Evolutionary conservation across 2,113 vertebrate genomes (phyloP).

Genomic region (Haemorhous mexicanus): DNA sequence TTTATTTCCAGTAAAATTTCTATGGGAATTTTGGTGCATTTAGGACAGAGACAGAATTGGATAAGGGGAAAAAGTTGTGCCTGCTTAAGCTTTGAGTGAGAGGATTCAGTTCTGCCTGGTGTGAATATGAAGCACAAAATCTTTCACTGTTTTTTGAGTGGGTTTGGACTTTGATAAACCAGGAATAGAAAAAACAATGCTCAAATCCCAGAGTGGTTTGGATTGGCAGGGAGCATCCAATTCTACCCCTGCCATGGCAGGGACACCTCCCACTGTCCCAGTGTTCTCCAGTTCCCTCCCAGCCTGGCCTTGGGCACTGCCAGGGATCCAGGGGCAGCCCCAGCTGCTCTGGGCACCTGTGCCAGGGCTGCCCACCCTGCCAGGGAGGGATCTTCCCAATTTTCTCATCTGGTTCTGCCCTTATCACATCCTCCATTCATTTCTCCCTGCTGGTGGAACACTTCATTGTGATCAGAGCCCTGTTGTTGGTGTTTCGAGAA

Average conservation of each 20-base stretch:
- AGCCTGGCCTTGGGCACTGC: not conserved
- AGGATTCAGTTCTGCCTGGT: not conserved
- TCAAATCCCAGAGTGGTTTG: not conserved
- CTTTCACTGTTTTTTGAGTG: rapidly evolving
- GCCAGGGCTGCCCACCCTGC: rapidly evolving
- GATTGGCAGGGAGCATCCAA: not conserved
- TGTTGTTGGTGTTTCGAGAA: not conserved
- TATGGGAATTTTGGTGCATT: rapidly evolving
- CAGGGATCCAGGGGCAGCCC: not conserved
- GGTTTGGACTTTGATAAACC: not conserved
- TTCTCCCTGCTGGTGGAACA: not conserved
- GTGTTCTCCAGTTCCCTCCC: not conserved
- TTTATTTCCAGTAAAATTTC: not conserved
- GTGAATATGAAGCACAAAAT: not conserved
- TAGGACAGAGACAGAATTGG: rapidly evolving
- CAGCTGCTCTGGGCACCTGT: not conserved
- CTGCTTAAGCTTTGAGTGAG: not conserved
- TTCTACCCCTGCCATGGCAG: not conserved
- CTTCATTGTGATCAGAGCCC: not conserved
- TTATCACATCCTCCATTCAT: not conserved
- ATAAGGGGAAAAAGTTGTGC: not conserved
- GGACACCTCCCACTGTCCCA: not conserved
- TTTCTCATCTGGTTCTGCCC: not conserved
- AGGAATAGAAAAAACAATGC: too few species aligned
- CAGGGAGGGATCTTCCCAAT: not conserved